Percentiles rank a stretch among this genome's conserved stretches.
Evolutionary conservation across 2,888 invertebrate species (phyloP).

Genomic region (Liodrosophila aerea): DNA sequence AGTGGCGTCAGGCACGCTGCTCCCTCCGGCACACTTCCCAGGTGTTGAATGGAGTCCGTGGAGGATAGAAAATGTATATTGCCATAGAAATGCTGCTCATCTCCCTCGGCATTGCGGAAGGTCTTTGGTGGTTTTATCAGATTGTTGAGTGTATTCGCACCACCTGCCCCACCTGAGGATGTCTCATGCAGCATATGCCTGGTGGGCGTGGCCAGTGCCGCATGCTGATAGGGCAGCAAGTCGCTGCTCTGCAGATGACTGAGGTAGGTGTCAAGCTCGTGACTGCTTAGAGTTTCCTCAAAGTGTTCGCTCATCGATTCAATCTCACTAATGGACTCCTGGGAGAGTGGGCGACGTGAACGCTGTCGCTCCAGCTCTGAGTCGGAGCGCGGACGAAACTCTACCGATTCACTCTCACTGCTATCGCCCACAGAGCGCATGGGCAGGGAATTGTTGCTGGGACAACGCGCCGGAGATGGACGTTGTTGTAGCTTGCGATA

Average conservation of each 20-base stretch:
- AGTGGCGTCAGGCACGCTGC: slow-evolving; percentile 81
- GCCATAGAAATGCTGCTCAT: slow-evolving; percentile 81
- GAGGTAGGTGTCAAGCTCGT: slow-evolving; percentile 88
- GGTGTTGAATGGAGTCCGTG: slow-evolving; percentile 80
- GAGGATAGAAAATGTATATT: slow-evolving; percentile 82
- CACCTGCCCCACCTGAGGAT: slow-evolving; percentile 53
- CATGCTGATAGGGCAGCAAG: slow-evolving; percentile 79
- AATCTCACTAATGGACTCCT: slow-evolving; percentile 88
- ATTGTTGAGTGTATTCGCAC: slow-evolving; percentile 70
- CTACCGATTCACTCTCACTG: slow-evolving; percentile 83
- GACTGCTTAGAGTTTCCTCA: slow-evolving; percentile 84
- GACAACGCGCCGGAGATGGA: slow-evolving; percentile 59
- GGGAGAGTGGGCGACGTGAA: slow-evolving; percentile 89
- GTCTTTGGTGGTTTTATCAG: slow-evolving; percentile 82
- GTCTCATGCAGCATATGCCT: slow-evolving; percentile 64
- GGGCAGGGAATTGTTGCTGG: slow-evolving; percentile 79
- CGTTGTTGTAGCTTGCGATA: slow-evolving; percentile 81
- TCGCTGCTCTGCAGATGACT: slow-evolving; percentile 85
- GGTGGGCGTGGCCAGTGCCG: slow-evolving; percentile 47
- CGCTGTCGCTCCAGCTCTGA: slow-evolving; percentile 85
- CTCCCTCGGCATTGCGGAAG: slow-evolving; percentile 79
- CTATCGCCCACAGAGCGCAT: slow-evolving; percentile 73
- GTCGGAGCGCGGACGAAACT: slow-evolving; percentile 83
- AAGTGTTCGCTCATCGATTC: slow-evolving; percentile 85
- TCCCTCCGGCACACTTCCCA: slow-evolving; percentile 56